A percentile compares a stretch with the other conserved stretches of the same genome.
phyloP scores from a whole-genome alignment of 2,888 invertebrate genomes.

The Polyploca ridens region DNA sequence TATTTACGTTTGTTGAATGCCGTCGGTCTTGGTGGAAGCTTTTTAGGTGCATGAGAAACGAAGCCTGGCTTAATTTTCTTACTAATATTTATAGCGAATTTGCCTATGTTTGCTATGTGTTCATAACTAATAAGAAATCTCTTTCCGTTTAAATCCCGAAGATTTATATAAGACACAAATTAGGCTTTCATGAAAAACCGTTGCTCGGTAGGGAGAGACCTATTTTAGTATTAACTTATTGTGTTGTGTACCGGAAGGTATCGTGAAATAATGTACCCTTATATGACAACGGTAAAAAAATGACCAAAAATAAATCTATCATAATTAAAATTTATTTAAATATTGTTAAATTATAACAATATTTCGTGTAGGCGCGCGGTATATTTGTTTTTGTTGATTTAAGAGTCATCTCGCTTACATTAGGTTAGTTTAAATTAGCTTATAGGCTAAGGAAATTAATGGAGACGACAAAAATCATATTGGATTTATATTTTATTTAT shows the following conservation, averaged over 20 bases:
- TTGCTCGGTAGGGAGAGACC: too few species aligned
- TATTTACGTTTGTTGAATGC: neutral
- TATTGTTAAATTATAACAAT: conserved; percentile 53
- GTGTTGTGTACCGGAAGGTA: too few species aligned
- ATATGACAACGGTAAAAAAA: neutral
- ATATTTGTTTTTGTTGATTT: conserved; percentile 73
- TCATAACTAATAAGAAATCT: too few species aligned
- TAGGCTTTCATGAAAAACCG: too few species aligned
- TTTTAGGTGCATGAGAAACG: neutral
- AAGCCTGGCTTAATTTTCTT: too few species aligned
- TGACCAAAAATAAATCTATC: conserved; percentile 31
- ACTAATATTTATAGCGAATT: too few species aligned
- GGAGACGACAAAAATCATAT: conserved; percentile 33
- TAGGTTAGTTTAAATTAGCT: conserved; percentile 61
- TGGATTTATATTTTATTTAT: neutral
- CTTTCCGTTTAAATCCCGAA: too few species aligned
- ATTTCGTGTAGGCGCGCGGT: conserved; percentile 46
- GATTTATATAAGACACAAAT: too few species aligned
- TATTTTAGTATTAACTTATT: too few species aligned
- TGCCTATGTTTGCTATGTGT: too few species aligned
- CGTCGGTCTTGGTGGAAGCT: neutral
- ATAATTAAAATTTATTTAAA: conserved; percentile 45
- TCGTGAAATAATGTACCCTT: too few species aligned
- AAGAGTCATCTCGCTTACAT: conserved; percentile 50
- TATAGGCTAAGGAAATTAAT: conserved; percentile 32